phyloP scores from a whole-genome alignment of 1,140 invertebrate species.

The Orchesella cincta region DNA sequence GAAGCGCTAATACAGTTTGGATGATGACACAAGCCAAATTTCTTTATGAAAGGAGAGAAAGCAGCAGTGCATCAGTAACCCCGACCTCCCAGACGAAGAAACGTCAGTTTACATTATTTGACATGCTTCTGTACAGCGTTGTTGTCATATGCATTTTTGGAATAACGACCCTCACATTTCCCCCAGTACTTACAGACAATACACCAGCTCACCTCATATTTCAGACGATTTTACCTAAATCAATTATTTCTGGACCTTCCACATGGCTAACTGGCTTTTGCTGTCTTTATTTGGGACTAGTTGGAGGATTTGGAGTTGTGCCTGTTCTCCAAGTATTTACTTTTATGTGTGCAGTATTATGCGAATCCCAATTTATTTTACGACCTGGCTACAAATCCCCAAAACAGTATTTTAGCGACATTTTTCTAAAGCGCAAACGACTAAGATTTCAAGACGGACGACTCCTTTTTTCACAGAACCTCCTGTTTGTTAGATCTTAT shows the following conservation, averaged over 20 bases:
- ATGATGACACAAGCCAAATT: not conserved
- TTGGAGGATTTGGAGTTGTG: not conserved
- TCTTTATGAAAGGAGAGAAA: not conserved
- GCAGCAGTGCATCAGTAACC: not conserved
- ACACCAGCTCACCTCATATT: not conserved
- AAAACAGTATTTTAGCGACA: not conserved
- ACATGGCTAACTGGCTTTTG: not conserved
- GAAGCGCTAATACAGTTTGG: not conserved
- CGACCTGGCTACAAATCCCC: not conserved
- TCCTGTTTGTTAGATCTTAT: not conserved
- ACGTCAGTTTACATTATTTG: too few species aligned
- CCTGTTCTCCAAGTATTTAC: not conserved
- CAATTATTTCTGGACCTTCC: not conserved
- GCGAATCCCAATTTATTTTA: not conserved
- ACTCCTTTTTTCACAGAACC: not conserved
- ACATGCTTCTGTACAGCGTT: not conserved
- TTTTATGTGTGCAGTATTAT: not conserved
- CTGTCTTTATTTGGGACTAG: not conserved
- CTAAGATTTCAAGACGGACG: too few species aligned
- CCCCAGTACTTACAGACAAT: not conserved
- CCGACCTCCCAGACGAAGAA: too few species aligned
- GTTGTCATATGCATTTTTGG: not conserved
- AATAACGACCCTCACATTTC: not conserved
- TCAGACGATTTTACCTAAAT: not conserved
- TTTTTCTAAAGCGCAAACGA: not conserved